A percentile compares a stretch with the other conserved stretches of the same genome.
phyloP scores from a whole-genome alignment of 2,113 vertebrate species.

The Xiphophorus hellerii region DNA sequence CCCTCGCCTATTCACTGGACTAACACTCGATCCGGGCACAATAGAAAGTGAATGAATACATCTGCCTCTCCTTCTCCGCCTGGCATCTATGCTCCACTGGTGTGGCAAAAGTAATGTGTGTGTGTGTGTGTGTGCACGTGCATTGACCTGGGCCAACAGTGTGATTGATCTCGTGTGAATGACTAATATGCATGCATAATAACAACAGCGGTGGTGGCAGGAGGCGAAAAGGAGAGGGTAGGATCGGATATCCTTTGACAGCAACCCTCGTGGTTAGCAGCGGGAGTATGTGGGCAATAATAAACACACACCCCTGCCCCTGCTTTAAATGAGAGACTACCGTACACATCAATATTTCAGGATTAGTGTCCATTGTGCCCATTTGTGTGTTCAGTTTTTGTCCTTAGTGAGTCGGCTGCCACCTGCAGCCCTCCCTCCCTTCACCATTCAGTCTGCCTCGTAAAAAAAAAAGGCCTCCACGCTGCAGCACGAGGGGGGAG shows the following conservation, averaged over 20 bases:
- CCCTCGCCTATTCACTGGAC: slow-evolving; percentile 69
- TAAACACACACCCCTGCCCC: slow-evolving; percentile 30
- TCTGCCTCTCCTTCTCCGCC: slow-evolving; percentile 68
- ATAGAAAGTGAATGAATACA: slow-evolving; percentile 78
- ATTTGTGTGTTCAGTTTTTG: slow-evolving; percentile 39
- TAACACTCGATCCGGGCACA: slow-evolving; percentile 76
- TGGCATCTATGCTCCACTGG: slow-evolving; percentile 69
- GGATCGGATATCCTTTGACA: slow-evolving; percentile 73
- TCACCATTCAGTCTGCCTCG: slow-evolving; percentile 57
- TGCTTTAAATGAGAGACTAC: slow-evolving; percentile 53
- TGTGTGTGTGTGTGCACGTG: slow-evolving; percentile 52
- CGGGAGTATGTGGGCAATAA: slow-evolving; percentile 66
- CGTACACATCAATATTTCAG: slow-evolving; percentile 76
- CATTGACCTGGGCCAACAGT: slow-evolving; percentile 62
- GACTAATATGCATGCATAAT: slow-evolving; percentile 71
- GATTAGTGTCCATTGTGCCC: slow-evolving; percentile 68
- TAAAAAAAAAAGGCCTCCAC: slow-evolving; percentile 52
- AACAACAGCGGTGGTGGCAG: slow-evolving; percentile 54
- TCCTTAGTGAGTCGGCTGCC: slow-evolving; percentile 52
- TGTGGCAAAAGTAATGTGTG: slow-evolving; percentile 60
- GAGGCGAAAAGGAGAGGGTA: slow-evolving; percentile 43
- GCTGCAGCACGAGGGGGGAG: slow-evolving; percentile 33
- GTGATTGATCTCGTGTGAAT: slow-evolving; percentile 73
- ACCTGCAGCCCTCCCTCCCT: slow-evolving; percentile 68
- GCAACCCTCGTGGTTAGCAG: slow-evolving; percentile 61